These are phyloP conservation scores for Peromyscus nudipes DNA, from an alignment of 2,797 vertebrate species.

Conservation along the genomic window DNA sequence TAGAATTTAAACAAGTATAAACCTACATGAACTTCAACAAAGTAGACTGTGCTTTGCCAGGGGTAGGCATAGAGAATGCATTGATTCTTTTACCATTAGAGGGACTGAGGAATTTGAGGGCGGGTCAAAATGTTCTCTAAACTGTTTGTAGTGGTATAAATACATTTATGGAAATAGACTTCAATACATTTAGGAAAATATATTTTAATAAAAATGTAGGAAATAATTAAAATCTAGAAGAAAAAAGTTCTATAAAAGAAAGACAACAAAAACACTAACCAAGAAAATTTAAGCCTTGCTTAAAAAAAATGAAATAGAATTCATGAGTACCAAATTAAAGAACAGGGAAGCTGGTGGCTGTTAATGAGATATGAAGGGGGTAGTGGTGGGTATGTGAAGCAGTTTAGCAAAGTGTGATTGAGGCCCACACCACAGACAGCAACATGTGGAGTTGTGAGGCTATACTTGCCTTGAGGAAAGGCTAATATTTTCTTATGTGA, in stretches of 20 bases:
- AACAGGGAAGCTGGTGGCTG: not conserved
- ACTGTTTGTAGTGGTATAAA: not conserved
- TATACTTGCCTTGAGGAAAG: not conserved
- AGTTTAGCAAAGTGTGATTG: not conserved
- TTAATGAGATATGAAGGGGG: not conserved
- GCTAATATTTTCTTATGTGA: not conserved
- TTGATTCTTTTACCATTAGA: not conserved
- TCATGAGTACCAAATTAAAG: not conserved
- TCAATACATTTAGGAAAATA: not conserved
- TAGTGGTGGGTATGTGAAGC: too few species aligned
- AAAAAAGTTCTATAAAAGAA: not conserved
- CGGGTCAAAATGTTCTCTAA: not conserved
- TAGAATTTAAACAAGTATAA: not conserved
- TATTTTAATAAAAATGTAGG: not conserved
- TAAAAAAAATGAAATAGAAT: not conserved
- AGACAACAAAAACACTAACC: not conserved
- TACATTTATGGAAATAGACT: not conserved
- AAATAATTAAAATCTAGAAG: not conserved
- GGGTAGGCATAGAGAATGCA: rapidly evolving
- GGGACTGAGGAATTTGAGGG: not conserved
- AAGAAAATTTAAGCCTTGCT: not conserved
- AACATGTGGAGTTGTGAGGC: not conserved
- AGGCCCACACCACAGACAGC: not conserved
- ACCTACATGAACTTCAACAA: not conserved
- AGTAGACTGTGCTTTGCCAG: not conserved